phyloP scores from a whole-genome alignment of 2,888 invertebrate genomes.

The Andrena camellia region DNA sequence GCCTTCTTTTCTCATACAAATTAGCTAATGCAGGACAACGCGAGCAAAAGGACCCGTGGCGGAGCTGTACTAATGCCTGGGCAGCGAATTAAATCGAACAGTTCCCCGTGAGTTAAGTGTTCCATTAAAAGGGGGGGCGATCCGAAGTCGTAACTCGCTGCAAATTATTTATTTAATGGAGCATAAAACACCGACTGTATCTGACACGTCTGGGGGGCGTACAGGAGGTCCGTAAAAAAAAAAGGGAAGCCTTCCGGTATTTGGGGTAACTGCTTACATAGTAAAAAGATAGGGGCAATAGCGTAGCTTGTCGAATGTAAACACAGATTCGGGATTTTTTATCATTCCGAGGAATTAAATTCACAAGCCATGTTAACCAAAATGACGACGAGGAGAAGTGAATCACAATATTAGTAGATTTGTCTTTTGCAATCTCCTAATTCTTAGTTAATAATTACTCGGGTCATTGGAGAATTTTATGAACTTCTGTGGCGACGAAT shows the following conservation, averaged over 20 bases:
- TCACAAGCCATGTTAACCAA: too few species aligned
- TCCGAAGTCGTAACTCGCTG: constrained; percentile 48
- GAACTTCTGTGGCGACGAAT: too few species aligned
- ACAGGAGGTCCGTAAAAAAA: constrained; percentile 45
- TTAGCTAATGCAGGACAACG: constrained; percentile 25
- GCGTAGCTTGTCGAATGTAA: background rate
- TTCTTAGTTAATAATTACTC: too few species aligned
- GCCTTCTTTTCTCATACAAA: background rate
- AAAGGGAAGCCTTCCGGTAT: background rate
- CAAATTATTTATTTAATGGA: constrained; percentile 49
- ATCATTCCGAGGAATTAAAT: background rate
- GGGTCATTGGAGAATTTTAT: background rate
- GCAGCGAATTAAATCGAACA: constrained; percentile 31
- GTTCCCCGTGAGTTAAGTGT: constrained; percentile 16
- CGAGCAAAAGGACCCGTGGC: background rate
- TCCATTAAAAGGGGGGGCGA: constrained; percentile 13
- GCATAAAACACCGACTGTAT: constrained; percentile 51
- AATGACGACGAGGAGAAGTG: too few species aligned
- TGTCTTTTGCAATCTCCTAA: too few species aligned
- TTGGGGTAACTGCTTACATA: constrained; percentile 17
- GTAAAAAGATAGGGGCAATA: background rate
- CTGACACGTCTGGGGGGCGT: constrained; percentile 37
- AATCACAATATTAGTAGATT: too few species aligned
- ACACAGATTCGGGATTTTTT: background rate
- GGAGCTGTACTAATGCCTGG: background rate